phyloP scores from a whole-genome alignment of 2,113 vertebrate genomes.

The Cavia porcellus region DNA sequence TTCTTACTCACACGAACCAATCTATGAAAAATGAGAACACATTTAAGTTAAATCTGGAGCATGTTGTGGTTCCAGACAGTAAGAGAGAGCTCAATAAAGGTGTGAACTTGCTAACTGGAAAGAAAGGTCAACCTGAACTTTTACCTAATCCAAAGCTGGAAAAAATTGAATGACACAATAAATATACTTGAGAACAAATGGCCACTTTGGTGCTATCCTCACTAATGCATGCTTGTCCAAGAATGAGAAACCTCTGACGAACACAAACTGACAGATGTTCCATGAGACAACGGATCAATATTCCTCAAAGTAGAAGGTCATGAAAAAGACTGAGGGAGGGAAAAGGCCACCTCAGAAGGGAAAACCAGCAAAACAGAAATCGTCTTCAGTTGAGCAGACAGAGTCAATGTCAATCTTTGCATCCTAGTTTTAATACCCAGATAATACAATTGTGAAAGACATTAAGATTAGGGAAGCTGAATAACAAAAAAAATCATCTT shows the following conservation, averaged over 20 bases:
- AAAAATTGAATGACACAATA: not conserved
- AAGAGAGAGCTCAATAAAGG: not conserved
- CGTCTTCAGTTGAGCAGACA: not conserved
- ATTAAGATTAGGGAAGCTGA: not conserved
- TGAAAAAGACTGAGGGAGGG: not conserved
- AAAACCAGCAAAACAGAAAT: not conserved
- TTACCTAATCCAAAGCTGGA: not conserved
- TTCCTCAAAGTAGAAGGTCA: not conserved
- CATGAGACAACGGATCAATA: not conserved
- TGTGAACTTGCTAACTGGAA: not conserved
- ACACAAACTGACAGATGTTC: not conserved
- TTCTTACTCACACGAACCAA: constrained; percentile 98
- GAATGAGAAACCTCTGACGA: not conserved
- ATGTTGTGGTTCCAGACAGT: not conserved
- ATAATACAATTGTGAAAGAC: not conserved
- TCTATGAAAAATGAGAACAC: constrained; percentile 85
- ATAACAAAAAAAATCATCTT: not conserved
- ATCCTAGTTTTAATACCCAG: not conserved
- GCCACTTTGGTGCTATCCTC: not conserved
- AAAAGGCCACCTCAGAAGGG: not conserved
- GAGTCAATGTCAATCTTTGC: not conserved
- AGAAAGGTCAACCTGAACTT: not conserved
- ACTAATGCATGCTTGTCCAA: not conserved
- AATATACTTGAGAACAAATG: not conserved
- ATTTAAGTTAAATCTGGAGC: not conserved